Conservation (phyloP, 2,888 invertebrate genomes). For the Lithosia quadra region DNA sequence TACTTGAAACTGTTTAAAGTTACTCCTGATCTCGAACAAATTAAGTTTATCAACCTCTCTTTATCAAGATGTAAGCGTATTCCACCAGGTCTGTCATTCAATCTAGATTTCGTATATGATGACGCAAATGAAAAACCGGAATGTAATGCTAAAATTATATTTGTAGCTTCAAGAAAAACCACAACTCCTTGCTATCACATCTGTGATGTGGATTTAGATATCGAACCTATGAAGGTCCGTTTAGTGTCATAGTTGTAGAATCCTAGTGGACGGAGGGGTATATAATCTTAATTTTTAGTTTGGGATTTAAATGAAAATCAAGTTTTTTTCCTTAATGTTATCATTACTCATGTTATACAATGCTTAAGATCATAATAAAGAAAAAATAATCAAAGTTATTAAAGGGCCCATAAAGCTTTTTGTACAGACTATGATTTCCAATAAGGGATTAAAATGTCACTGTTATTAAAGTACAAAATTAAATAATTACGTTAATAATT, state of each 20-base stretch:
- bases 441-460: too few relatives aligned
- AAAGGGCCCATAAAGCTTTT: background rate
- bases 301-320: background rate
- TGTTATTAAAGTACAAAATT: too few relatives aligned
- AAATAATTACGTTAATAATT: too few relatives aligned
- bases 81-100: constrained; percentile 77
- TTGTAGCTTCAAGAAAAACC: constrained; percentile 77
- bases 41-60: constrained; percentile 75
- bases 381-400: too few relatives aligned
- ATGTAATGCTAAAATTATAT: constrained; percentile 72
- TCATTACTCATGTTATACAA: background rate
- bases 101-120: constrained; percentile 73
- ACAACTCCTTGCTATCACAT: constrained; percentile 80
- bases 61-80: constrained; percentile 73
- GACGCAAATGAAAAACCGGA: constrained; percentile 72
- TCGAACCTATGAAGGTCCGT: constrained; percentile 66
- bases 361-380: too few relatives aligned
- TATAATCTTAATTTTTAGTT: background rate
- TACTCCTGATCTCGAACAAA: constrained; percentile 74
- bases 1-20: constrained; percentile 76
- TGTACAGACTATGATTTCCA: background rate
- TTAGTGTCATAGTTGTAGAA: background rate
- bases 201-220: constrained; percentile 75
- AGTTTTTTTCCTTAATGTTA: background rate
- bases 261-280: too few relatives aligned